phyloP scores from a whole-genome alignment of 2,797 vertebrate genomes.

The Alcedo quadribrachys region DNA sequence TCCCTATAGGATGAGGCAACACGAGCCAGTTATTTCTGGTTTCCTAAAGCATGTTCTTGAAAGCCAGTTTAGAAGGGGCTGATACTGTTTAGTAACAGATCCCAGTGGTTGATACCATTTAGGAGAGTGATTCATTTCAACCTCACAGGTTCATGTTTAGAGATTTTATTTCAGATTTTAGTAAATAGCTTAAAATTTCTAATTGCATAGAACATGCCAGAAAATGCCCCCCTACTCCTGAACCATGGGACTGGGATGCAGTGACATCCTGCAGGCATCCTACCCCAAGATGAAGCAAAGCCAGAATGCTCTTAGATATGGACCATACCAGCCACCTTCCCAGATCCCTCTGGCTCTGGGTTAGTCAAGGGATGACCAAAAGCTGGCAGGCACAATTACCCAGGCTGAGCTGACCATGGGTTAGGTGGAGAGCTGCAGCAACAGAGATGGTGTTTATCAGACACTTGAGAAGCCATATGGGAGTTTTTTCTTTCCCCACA shows the following conservation, averaged over 20 bases:
- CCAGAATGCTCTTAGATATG: fast-evolving
- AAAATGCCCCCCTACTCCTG: neutral
- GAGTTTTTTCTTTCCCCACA: neutral
- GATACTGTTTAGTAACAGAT: neutral
- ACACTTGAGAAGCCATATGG: neutral
- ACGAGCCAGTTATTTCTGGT: neutral
- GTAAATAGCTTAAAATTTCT: neutral
- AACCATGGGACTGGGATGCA: neutral
- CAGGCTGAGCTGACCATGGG: neutral
- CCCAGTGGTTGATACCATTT: neutral
- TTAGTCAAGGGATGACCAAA: neutral
- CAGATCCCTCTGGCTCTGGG: neutral
- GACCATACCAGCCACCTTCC: neutral
- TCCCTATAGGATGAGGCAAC: fast-evolving
- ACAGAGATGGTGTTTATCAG: neutral
- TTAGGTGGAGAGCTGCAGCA: neutral
- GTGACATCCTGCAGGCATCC: neutral
- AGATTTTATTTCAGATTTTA: constrained; percentile 8
- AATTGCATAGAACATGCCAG: fast-evolving
- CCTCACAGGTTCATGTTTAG: neutral
- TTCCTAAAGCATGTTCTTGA: neutral
- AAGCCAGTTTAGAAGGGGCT: neutral
- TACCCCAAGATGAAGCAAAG: neutral
- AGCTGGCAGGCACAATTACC: fast-evolving
- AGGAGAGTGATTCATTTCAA: neutral